phyloP scores from a whole-genome alignment of 2,113 vertebrate genomes.

The Chionis minor region DNA sequence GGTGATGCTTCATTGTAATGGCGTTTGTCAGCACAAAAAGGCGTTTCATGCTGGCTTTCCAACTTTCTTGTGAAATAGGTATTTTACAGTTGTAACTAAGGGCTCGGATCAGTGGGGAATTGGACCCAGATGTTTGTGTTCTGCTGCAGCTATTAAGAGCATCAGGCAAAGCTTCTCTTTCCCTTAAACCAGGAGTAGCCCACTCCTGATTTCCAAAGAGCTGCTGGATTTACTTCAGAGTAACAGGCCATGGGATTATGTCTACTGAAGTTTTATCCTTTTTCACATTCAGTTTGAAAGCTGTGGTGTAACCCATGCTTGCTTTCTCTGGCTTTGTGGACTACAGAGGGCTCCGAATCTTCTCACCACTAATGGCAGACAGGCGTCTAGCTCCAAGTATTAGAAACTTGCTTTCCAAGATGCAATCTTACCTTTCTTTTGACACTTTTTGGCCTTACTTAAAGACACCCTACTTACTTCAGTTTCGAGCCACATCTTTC shows the following conservation, averaged over 20 bases:
- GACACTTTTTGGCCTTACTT: not conserved
- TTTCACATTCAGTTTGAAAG: not conserved
- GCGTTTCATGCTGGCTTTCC: not conserved
- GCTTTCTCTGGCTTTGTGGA: not conserved
- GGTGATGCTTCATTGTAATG: conserved; percentile 13
- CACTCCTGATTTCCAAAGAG: not conserved
- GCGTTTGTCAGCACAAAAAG: conserved; percentile 28
- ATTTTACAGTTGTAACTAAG: not conserved
- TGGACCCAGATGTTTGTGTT: not conserved
- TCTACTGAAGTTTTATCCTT: not conserved
- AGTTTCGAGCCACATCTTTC: not conserved
- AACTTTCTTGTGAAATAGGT: not conserved
- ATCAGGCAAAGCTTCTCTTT: not conserved
- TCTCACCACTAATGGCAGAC: not conserved
- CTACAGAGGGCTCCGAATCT: not conserved
- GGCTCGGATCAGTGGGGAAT: not conserved
- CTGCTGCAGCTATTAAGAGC: not conserved
- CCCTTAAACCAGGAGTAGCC: not conserved
- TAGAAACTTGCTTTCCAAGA: not conserved
- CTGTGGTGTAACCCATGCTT: not conserved
- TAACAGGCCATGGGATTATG: not conserved
- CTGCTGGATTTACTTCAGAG: not conserved
- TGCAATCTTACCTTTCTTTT: not conserved
- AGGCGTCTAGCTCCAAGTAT: not conserved
- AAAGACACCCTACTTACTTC: not conserved